Evolutionary conservation across 2,888 invertebrate species (phyloP), one percentile per base, ranked within the genome.

Genomic region (Blera fallax): DNA sequence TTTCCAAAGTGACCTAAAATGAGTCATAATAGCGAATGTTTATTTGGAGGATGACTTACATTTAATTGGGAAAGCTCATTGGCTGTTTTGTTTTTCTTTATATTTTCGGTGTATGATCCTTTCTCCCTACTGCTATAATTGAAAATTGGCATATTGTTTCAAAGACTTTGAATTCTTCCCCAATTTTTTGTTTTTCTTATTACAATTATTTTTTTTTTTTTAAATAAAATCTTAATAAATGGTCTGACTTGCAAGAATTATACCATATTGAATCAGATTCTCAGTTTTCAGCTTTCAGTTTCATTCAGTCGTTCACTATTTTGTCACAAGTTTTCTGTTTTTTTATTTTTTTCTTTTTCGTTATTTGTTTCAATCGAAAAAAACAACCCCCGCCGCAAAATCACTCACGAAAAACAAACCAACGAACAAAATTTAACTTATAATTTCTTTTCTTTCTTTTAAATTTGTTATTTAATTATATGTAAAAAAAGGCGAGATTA

Each of bases 401-500:
- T 82, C 80, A 79, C 45, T 80, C 79, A 83, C 83, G 74, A 77
- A 78, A 87, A 84, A 87, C 78, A 84, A 85, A 72, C 58, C 74
- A 80, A 87, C 76, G 80, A 87, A 80, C 74, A 67, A 70, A 85
- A 81, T 76, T 87, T 87, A 85, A 85, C 72, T 85, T 85, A 81
- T 85, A 85, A 85, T 87, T 87, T 87, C 56, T 87, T 83, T 87
- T 87, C 87, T 87, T 83, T 87, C 87, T 87, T 87, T 78, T 87
- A 21, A 81, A 85, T 85, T 85, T 85, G 85, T 85, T 85, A 85
- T 85, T 85, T 85, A 77, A 85, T 81, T 85, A 77, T 81, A 85
- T 85, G 87, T 88, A 81, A 74, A 82, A 93, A 94, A 93, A 94
- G 95, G 95, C 94, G 96, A 96, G 95, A 96, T 96, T 95, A 96